These are phyloP conservation scores for Serripes groenlandicus DNA, from an alignment of 2,888 invertebrate species.

Conservation along the genomic window DNA sequence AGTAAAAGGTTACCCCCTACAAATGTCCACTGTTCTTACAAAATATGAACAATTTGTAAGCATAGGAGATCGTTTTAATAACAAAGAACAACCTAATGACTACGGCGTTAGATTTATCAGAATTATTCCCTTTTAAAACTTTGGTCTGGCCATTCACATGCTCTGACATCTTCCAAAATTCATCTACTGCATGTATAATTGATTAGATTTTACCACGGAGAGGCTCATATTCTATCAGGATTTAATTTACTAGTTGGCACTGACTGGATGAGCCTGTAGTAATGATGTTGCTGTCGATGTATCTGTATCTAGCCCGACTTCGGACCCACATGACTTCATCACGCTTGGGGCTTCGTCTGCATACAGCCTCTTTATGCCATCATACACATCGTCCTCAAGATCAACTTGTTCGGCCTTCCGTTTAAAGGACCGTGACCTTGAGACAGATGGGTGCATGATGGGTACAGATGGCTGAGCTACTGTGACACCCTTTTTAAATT, in stretches of 20 bases:
- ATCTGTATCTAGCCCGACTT: slow-evolving; percentile 73
- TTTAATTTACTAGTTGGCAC: slow-evolving; percentile 55
- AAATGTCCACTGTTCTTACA: too few species aligned
- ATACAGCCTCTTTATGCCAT: slow-evolving; percentile 85
- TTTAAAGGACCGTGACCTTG: slow-evolving; percentile 77
- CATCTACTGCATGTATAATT: too few species aligned
- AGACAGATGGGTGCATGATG: neutral
- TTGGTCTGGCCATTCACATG: too few species aligned
- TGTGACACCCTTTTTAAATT: slow-evolving; percentile 57
- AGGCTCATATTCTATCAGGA: too few species aligned
- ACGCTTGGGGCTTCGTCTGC: slow-evolving; percentile 72
- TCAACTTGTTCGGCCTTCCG: slow-evolving; percentile 80
- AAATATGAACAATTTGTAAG: too few species aligned
- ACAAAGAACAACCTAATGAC: too few species aligned
- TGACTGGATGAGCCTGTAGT: slow-evolving; percentile 55
- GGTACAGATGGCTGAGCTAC: slow-evolving; percentile 30
- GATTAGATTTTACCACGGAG: too few species aligned
- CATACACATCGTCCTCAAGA: slow-evolving; percentile 82
- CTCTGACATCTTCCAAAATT: too few species aligned
- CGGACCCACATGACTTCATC: slow-evolving; percentile 76
- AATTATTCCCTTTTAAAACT: too few species aligned
- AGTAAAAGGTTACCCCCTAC: too few species aligned
- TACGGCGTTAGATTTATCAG: too few species aligned
- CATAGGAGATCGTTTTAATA: too few species aligned
- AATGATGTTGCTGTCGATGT: slow-evolving; percentile 40